Conservation (phyloP, 2,888 invertebrate genomes). For the Morpho helenor region DNA sequence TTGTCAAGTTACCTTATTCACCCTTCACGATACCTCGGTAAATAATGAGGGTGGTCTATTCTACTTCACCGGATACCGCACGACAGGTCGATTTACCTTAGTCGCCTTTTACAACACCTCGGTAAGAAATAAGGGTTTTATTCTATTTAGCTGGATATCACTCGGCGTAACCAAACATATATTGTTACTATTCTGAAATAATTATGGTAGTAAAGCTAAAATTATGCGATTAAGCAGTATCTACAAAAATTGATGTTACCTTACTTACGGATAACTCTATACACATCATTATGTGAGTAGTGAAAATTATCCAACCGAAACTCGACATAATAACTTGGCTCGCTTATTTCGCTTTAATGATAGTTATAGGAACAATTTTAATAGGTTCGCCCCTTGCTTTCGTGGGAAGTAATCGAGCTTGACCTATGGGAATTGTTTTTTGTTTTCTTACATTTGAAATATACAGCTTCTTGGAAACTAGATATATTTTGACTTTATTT, state of each 20-base stretch:
- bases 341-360: constrained; percentile 64
- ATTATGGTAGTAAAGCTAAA: neutral
- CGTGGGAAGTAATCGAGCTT: constrained; percentile 52
- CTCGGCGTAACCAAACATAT: neutral
- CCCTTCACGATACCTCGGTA: too few species aligned
- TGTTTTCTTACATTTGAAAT: neutral
- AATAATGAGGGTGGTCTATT: too few species aligned
- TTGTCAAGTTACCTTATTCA: too few species aligned
- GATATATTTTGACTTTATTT: too few species aligned
- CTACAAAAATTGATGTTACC: constrained; percentile 7
- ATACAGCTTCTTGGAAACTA: too few species aligned
- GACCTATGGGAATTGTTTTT: constrained; percentile 37
- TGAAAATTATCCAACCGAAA: constrained; percentile 58
- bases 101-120: too few species aligned
- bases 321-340: constrained; percentile 56
- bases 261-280: constrained; percentile 8
- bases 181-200: neutral
- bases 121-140: too few species aligned
- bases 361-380: constrained; percentile 57
- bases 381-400: constrained; percentile 51
- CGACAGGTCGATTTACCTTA: too few species aligned
- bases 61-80: too few species aligned
- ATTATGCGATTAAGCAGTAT: constrained; percentile 8
- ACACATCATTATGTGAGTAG: constrained; percentile 34
- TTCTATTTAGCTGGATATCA: too few species aligned